phyloP scores from a whole-genome alignment of 2,797 vertebrate species.

The Podargus strigoides region DNA sequence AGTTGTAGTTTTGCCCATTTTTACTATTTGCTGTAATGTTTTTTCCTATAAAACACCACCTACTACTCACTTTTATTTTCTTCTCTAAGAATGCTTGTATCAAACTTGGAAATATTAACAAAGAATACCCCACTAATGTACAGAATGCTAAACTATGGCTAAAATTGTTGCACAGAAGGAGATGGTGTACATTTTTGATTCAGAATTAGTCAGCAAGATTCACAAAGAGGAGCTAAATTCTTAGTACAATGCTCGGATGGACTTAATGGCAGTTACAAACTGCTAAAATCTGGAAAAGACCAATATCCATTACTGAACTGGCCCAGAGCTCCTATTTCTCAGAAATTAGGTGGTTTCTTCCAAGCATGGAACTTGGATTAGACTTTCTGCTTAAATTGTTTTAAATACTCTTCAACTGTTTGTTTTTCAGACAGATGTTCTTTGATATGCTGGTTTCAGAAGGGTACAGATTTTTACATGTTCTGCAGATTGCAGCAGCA shows the following conservation, averaged over 20 bases:
- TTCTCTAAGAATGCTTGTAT: not conserved
- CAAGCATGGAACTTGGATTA: constrained; percentile 36
- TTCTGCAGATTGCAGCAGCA: not conserved
- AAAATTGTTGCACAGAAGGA: not conserved
- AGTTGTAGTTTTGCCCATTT: not conserved
- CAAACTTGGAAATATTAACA: not conserved
- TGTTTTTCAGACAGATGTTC: constrained; percentile 35
- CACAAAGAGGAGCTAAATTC: constrained; percentile 6
- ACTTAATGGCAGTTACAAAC: constrained; percentile 30
- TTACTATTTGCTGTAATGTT: not conserved
- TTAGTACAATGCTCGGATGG: not conserved
- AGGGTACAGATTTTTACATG: not conserved
- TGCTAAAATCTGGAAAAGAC: constrained; percentile 29
- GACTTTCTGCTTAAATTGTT: constrained; percentile 14
- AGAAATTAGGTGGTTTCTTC: constrained; percentile 49
- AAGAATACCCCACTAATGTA: not conserved
- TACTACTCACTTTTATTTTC: not conserved
- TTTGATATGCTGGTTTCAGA: not conserved
- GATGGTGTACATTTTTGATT: not conserved
- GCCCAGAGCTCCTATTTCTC: constrained; percentile 47
- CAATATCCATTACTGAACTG: constrained; percentile 30
- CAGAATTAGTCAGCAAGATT: not conserved
- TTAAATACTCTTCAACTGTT: constrained; percentile 20
- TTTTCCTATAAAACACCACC: not conserved
- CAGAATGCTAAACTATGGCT: not conserved